These are phyloP conservation scores for Brenthis hecate DNA, from an alignment of 2,888 invertebrate genomes.

Conservation along the genomic window DNA sequence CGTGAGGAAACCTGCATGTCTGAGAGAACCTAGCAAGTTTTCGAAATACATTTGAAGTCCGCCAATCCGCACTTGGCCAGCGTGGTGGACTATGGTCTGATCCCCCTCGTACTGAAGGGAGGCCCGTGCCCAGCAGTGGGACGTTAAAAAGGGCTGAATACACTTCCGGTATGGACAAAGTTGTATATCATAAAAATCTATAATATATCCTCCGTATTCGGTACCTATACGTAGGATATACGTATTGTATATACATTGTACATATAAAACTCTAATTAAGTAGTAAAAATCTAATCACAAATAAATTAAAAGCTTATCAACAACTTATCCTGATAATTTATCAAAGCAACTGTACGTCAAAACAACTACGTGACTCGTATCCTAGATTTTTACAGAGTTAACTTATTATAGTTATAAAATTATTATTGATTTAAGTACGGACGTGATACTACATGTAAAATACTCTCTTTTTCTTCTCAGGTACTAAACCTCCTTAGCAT, in stretches of 20 bases:
- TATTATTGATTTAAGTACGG: background rate
- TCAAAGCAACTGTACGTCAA: constrained; percentile 15
- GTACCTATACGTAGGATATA: background rate
- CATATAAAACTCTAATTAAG: background rate
- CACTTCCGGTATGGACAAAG: too few relatives aligned
- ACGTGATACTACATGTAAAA: background rate
- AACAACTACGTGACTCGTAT: constrained; percentile 12
- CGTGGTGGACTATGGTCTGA: too few relatives aligned
- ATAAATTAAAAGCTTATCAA: constrained; percentile 23
- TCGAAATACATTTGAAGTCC: too few relatives aligned
- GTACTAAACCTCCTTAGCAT: too few relatives aligned
- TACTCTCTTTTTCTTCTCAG: too few relatives aligned
- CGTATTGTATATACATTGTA: background rate
- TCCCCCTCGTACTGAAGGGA: too few relatives aligned
- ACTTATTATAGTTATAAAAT: background rate
- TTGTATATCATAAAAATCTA: background rate
- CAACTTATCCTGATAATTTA: constrained; percentile 17
- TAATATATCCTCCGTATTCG: background rate
- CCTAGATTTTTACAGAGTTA: constrained; percentile 4
- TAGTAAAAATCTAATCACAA: background rate
- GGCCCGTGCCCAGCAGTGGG: too few relatives aligned
- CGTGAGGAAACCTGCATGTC: too few relatives aligned
- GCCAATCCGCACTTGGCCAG: too few relatives aligned
- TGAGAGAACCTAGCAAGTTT: too few relatives aligned
- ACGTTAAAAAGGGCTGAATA: too few relatives aligned